phyloP scores from a whole-genome alignment of 2,113 vertebrate species.

The Chrysemys picta region DNA sequence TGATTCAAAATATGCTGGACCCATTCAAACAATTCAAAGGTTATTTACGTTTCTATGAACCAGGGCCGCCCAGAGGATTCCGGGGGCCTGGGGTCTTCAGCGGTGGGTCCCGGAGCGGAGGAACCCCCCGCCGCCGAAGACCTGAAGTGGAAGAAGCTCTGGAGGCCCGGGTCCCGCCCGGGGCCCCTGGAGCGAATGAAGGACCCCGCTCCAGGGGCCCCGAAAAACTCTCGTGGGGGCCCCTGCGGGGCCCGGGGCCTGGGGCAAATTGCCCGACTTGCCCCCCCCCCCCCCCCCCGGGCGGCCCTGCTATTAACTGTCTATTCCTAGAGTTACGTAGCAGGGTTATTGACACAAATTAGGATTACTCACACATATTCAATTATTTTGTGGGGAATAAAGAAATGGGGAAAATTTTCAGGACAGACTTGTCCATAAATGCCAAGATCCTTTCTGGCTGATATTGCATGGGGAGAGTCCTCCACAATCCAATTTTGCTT shows the following conservation, averaged over 20 bases:
- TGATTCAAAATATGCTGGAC: neutral
- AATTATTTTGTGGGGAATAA: neutral
- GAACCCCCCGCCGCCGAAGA: too few relatives aligned
- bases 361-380: accelerated
- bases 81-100: too few relatives aligned
- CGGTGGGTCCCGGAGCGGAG: too few relatives aligned
- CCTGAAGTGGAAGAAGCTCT: too few relatives aligned
- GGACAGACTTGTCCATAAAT: neutral
- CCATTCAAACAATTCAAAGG: neutral
- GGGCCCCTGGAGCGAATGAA: too few relatives aligned
- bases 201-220: too few relatives aligned
- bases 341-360: neutral
- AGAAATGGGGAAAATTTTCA: neutral
- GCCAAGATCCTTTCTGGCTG: neutral
- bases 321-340: neutral
- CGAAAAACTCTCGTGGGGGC: too few relatives aligned
- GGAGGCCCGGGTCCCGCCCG: too few relatives aligned
- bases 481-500: neutral
- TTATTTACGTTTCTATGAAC: neutral
- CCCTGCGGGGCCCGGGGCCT: too few relatives aligned
- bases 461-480: neutral
- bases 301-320: neutral
- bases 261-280: too few relatives aligned
- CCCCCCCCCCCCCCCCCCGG: too few relatives aligned
- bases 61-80: too few relatives aligned